Percentiles rank a stretch among this genome's conserved stretches.
Evolutionary conservation across 2,113 vertebrate species (phyloP).

Genomic region (Murina feae): DNA sequence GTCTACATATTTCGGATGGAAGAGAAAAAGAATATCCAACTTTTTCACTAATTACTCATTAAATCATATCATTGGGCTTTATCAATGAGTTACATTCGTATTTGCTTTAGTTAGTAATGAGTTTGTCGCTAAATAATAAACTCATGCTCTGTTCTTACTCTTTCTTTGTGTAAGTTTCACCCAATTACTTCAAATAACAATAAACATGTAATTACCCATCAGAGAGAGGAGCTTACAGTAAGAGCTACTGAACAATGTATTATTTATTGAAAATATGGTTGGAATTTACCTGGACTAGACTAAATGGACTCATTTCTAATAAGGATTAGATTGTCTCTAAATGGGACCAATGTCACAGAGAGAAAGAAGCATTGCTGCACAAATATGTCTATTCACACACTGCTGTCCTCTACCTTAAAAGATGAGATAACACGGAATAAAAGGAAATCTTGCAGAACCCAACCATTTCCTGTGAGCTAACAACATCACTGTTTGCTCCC

Average conservation of each 20-base stretch:
- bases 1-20: background rate
- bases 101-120: conserved; percentile 29
- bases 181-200: background rate
- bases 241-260: background rate
- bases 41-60: background rate
- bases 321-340: background rate
- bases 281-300: background rate
- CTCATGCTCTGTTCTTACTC: background rate
- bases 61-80: background rate
- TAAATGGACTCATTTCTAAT: background rate
- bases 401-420: background rate
- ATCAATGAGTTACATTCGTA: conserved; percentile 30
- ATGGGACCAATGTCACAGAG: background rate
- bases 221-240: background rate
- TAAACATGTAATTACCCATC: background rate
- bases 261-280: conserved; percentile 9
- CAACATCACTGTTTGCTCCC: conserved; percentile 20
- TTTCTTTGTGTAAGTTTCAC: background rate
- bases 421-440: background rate
- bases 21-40: background rate
- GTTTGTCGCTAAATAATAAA: conserved; percentile 31
- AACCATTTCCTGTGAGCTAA: background rate
- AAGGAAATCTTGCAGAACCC: conserved; percentile 11
- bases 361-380: background rate
- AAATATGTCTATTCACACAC: background rate